Percentiles rank a stretch among this genome's conserved stretches.
Conservation (phyloP, 2,113 vertebrate genomes). For the Odocoileus virginianus region DNA sequence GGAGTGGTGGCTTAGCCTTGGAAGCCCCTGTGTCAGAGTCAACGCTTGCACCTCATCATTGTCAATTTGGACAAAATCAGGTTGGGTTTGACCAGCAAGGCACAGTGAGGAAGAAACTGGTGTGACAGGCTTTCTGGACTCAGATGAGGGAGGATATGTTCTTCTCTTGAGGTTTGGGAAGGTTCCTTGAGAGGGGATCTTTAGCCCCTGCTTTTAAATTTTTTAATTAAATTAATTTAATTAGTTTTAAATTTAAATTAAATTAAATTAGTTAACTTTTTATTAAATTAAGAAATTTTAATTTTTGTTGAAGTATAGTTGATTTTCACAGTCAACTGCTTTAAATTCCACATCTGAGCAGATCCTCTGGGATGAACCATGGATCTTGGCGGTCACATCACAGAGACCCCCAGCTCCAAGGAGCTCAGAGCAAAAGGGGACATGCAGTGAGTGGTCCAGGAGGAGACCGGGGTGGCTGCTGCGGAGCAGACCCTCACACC, state of each 20-base stretch:
- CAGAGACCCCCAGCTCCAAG: not conserved
- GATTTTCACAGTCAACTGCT: not conserved
- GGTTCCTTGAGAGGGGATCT: not conserved
- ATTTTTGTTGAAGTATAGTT: not conserved
- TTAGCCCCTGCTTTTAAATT: not conserved
- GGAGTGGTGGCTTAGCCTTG: not conserved
- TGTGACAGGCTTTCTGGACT: not conserved
- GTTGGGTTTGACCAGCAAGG: not conserved
- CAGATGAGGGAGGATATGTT: not conserved
- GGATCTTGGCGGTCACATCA: not conserved
- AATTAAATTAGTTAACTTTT: not conserved
- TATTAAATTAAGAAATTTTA: not conserved
- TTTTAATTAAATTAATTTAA: not conserved
- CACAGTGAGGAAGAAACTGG: not conserved
- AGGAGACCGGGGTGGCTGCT: not conserved
- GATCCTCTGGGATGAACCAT: not conserved
- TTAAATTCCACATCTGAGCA: not conserved
- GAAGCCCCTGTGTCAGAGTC: not conserved
- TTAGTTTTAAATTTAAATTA: not conserved
- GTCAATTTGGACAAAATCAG: not conserved
- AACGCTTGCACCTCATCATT: not conserved
- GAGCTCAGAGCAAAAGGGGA: not conserved
- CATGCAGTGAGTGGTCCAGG: fast-evolving
- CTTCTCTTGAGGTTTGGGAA: not conserved
- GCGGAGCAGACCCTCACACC: not conserved